Evolutionary conservation across 2,113 vertebrate species (phyloP).

Genomic region (Actenoides lindsayi): DNA sequence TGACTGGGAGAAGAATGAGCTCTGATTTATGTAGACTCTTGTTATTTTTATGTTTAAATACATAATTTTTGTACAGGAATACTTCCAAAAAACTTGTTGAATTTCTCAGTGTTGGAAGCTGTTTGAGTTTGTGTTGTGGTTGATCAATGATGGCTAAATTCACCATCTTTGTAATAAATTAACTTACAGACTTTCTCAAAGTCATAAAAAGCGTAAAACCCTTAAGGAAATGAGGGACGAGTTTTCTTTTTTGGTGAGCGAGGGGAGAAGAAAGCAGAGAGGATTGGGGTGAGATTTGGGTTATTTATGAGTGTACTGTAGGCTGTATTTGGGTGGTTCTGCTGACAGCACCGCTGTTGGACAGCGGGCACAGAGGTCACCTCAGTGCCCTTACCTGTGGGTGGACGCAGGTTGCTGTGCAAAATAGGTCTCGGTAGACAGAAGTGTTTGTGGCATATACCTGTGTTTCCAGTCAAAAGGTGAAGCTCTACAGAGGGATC

Average conservation of each 20-base stretch:
- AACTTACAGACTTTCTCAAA: not conserved
- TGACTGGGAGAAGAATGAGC: constrained; percentile 22
- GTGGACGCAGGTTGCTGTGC: too few species aligned
- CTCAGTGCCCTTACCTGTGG: not conserved
- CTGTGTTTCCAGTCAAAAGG: not conserved
- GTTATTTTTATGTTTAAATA: not conserved
- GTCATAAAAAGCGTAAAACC: not conserved
- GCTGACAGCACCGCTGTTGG: not conserved
- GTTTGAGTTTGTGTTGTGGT: not conserved
- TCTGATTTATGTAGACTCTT: not conserved
- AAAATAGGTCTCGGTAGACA: not conserved
- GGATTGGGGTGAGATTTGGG: not conserved
- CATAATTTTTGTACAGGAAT: not conserved
- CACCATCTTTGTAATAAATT: not conserved
- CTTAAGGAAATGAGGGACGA: not conserved
- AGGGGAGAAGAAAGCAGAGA: not conserved
- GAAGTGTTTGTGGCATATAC: not conserved
- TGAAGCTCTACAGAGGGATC: too few species aligned
- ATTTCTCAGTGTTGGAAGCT: not conserved
- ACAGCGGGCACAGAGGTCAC: not conserved
- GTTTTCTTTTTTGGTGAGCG: not conserved
- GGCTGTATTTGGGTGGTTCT: not conserved
- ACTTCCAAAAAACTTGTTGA: not conserved
- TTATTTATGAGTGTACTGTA: not conserved
- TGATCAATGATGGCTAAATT: not conserved